Evolutionary conservation across 2,888 invertebrate genomes (phyloP), one percentile per base, ranked within the genome.

Genomic region (Dexiosoma caninum): DNA sequence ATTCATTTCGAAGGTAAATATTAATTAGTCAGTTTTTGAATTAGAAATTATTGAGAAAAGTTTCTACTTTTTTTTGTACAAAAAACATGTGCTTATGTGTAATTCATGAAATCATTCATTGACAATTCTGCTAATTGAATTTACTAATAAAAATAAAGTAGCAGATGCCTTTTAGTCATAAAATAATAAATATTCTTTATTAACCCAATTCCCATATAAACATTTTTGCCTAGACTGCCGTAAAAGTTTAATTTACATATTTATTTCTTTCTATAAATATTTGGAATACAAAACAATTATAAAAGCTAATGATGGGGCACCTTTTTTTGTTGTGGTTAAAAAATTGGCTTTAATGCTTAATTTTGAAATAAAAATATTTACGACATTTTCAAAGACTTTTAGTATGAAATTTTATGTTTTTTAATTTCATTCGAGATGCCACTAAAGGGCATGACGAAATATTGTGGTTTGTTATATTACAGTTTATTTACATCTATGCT

Each of bases 121-220:
- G 3, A n/a, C 0, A 37, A n/a, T n/a, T 35, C 72, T 72, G 72
- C 1, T 35, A 27, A 35, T 35, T 37, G 5, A 14, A 12, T 27
- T 37, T 59, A 49, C 23, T 14, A 35, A 35, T 12, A 62, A 55
- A 12, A 14, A 42, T 0, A 7, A 59, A 60, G n/a, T 35, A 51
- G n/a, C 37, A 49, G 4, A 60, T 51, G 40, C 51, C n/a, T 62
- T 72, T 62, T 69, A 40, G 59, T 60, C 71, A 62, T 42, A 37
- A 27, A 44, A 19, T 30, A 5, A 6, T 4, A 30, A 51, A 35
- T 59, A 23, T 32, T 46, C 35, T 70, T 57, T 70, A 44, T 57
- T 64, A 57, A 57, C 64, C 74, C 55, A 66, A 74, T 66, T 74
- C 66, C 64, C n/a, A n/a, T n/a, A n/a, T n/a, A n/a, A 74, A 66